phyloP scores from a whole-genome alignment of 35 echinoderm and acorn worm species.

The Diadema setosum region DNA sequence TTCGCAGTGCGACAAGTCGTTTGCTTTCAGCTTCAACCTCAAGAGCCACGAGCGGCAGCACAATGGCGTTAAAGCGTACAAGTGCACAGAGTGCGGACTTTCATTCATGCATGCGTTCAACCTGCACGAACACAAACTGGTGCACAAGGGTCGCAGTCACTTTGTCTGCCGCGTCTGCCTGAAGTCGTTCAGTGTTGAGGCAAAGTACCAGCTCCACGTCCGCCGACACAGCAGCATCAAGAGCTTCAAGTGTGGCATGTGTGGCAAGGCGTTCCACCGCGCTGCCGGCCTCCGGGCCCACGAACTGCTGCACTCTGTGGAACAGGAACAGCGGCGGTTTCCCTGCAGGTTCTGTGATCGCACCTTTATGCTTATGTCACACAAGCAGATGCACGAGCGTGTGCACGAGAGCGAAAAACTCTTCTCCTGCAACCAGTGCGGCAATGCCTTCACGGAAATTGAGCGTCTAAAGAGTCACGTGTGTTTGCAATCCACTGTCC shows the following conservation, averaged over 20 bases:
- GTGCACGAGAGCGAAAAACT: constrained; percentile 56
- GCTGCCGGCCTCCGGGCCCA: background rate
- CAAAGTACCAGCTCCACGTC: constrained; percentile 23
- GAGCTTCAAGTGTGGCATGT: constrained; percentile 26
- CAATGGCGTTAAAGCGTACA: constrained; percentile 63
- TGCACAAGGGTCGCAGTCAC: constrained; percentile 36
- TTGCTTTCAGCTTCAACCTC: constrained; percentile 48
- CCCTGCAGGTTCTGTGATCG: constrained; percentile 38
- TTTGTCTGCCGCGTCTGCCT: constrained; percentile 69
- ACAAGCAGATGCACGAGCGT: constrained; percentile 40
- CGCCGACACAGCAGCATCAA: constrained; percentile 29
- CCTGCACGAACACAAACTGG: constrained; percentile 36
- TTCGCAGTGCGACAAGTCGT: constrained; percentile 69
- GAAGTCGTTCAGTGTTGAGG: constrained; percentile 40
- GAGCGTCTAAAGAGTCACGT: background rate
- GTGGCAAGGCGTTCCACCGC: constrained; percentile 13
- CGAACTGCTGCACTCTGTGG: constrained; percentile 14
- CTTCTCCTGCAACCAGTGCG: constrained; percentile 28
- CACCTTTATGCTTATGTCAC: constrained; percentile 16
- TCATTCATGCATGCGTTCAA: constrained; percentile 48
- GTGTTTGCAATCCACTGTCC: background rate
- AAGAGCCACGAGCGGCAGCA: constrained; percentile 71
- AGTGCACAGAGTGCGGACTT: constrained; percentile 60
- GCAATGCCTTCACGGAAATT: constrained; percentile 25
- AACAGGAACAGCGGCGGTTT: constrained; percentile 33